Percentiles rank a stretch among this genome's conserved stretches.
Conservation (phyloP, 53 echinoderm and acorn worm genomes). For the Stichopus horrens region DNA sequence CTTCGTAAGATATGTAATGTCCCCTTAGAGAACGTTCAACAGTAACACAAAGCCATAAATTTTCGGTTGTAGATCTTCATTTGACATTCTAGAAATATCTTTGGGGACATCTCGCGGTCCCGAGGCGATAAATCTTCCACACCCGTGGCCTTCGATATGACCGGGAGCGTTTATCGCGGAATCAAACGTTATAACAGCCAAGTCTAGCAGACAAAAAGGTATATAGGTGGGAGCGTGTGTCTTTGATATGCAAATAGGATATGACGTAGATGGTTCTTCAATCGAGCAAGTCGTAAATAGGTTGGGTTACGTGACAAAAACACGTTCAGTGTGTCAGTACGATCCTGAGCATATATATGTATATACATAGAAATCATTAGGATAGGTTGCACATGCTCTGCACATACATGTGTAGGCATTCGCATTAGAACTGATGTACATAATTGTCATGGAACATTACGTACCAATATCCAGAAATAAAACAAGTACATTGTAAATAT, state of each 20-base stretch:
- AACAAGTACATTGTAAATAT: background rate
- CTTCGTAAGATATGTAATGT: conserved; percentile 27
- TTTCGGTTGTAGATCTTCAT: conserved; percentile 22
- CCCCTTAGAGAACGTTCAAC: conserved; percentile 31
- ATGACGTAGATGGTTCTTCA: background rate
- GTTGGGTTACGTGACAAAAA: background rate
- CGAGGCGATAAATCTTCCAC: background rate
- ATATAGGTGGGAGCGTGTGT: background rate
- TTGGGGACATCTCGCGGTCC: conserved; percentile 16
- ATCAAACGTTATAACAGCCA: conserved; percentile 6
- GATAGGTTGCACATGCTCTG: background rate
- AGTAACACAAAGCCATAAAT: conserved; percentile 26
- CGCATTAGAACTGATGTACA: background rate
- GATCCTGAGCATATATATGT: background rate
- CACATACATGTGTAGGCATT: background rate
- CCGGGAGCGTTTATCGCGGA: conserved; percentile 30
- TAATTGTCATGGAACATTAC: background rate
- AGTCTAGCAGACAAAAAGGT: background rate
- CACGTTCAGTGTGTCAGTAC: background rate
- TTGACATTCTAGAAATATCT: conserved; percentile 36
- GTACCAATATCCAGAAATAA: background rate
- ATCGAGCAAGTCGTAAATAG: conserved; percentile 3
- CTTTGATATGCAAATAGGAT: conserved; percentile 16
- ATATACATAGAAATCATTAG: background rate
- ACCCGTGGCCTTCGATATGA: conserved; percentile 15